phyloP scores from a whole-genome alignment of 1,140 invertebrate species.

The Euwallacea fornicatus region DNA sequence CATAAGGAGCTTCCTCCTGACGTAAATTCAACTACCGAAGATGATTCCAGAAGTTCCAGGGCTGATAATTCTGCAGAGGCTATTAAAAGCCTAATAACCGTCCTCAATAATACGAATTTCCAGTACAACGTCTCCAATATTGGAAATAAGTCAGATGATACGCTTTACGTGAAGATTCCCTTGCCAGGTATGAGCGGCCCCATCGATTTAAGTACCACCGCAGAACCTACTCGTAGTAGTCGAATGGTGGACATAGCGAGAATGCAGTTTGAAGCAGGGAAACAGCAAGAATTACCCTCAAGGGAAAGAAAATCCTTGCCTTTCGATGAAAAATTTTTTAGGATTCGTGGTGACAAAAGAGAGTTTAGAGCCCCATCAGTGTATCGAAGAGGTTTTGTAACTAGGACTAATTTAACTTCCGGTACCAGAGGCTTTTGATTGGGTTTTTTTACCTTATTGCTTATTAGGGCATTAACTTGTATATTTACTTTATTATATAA shows the following conservation, averaged over 20 bases:
- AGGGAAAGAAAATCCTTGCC: constrained; percentile 25
- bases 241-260: too few relatives aligned
- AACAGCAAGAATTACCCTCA: constrained; percentile 18
- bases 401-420: constrained; percentile 36
- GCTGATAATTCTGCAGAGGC: constrained; percentile 41
- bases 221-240: too few relatives aligned
- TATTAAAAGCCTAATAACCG: constrained; percentile 49
- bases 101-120: constrained; percentile 50
- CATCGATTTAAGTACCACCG: too few relatives aligned
- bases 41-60: background rate
- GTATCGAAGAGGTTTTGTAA: constrained; percentile 44
- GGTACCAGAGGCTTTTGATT: background rate
- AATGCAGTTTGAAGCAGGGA: constrained; percentile 24
- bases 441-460: background rate
- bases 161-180: constrained; percentile 51
- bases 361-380: constrained; percentile 13
- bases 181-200: constrained; percentile 39
- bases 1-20: constrained; percentile 64
- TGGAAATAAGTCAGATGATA: constrained; percentile 45
- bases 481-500: too few relatives aligned
- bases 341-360: background rate
- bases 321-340: background rate
- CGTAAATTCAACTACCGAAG: background rate
- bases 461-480: background rate
- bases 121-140: constrained; percentile 49